Evolutionary conservation across 2,888 invertebrate species (phyloP), one percentile per base, ranked within the genome.

Genomic region (Drosophila kanekoi): DNA sequence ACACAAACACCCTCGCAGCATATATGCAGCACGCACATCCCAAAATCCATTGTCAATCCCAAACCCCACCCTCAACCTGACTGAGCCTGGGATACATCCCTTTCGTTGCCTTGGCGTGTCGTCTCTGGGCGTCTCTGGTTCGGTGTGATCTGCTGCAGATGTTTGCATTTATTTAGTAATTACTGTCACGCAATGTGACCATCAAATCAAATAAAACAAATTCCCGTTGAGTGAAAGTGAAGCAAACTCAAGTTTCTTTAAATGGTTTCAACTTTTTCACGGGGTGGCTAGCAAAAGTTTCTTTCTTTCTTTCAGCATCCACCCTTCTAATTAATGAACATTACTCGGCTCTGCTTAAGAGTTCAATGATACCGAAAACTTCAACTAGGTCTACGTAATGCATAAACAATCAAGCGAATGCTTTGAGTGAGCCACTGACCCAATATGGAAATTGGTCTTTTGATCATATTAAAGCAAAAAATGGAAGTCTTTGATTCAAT

Each of bases 171-270:
- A 90, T 84, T 89, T 79, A 84, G 89, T 91, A 91, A 91, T 90
- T 91, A 90, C 85, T 91, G 91, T 90, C 90, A 91, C 90, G 91
- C 91, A 90, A 91, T 91, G 90, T 87, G 90, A 85, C 87, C 88
- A 87, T 91, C 89, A 90, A 83, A 85, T 79, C 77, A 88, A 87
- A 85, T 89, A 76, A 86, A 77, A 77, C 69, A 72, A 66, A 66
- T 56, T 64, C 62, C 52, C 60, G 43, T 60, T 53, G 43, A 65
- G 61, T 61, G 69, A 74, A 69, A 81, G 77, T 68, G 59, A 61
- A 37, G 59, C 33, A 38, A 63, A 72, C 59, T 68, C 48, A 57
- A 60, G 60, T 65, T 51, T 61, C 63, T 43, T 56, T 52, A 57
- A 53, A 54, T 47, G 60, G 23, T 66, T 72, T 61, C 65, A 59